Conservation (phyloP, 2,113 vertebrate genomes). For the Caloenas nicobarica region DNA sequence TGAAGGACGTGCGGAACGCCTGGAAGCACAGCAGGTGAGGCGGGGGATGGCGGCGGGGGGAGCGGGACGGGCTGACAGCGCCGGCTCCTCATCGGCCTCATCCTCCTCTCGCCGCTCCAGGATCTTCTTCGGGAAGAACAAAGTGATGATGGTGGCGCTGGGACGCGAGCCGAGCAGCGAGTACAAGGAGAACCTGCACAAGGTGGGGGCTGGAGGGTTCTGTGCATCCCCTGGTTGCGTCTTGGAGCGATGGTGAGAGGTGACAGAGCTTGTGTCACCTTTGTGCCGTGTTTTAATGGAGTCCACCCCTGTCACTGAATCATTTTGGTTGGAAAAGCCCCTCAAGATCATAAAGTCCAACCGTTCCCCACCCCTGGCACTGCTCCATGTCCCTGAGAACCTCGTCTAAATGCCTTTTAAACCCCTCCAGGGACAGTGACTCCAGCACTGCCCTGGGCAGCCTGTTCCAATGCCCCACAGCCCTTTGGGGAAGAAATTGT, state of each 20-base stretch:
- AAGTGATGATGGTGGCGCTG: slow-evolving; percentile 95
- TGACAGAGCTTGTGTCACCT: accelerated
- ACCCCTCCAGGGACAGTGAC: no score
- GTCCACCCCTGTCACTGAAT: no score
- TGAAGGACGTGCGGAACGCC: slow-evolving; percentile 91
- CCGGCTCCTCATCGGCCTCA: no score
- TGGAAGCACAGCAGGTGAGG: slow-evolving; percentile 98
- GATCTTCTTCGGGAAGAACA: slow-evolving; percentile 98
- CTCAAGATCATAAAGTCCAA: no score
- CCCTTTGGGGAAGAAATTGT: no score
- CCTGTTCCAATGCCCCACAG: no score
- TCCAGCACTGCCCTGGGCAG: no score
- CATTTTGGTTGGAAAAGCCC: no score
- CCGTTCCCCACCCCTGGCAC: no score
- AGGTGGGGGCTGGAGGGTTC: slow-evolving; percentile 68
- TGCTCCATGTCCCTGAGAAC: no score
- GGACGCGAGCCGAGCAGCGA: slow-evolving; percentile 88
- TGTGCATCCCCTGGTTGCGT: accelerated
- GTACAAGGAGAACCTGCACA: slow-evolving; percentile 94
- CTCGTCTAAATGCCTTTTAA: no score
- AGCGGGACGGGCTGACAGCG: no score
- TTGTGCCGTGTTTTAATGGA: accelerated
- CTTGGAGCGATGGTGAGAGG: background rate
- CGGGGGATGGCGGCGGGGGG: accelerated
- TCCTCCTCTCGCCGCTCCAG: slow-evolving; percentile 53